Evolutionary conservation across 2,113 vertebrate species (phyloP).

Genomic region (Helogale parvula): DNA sequence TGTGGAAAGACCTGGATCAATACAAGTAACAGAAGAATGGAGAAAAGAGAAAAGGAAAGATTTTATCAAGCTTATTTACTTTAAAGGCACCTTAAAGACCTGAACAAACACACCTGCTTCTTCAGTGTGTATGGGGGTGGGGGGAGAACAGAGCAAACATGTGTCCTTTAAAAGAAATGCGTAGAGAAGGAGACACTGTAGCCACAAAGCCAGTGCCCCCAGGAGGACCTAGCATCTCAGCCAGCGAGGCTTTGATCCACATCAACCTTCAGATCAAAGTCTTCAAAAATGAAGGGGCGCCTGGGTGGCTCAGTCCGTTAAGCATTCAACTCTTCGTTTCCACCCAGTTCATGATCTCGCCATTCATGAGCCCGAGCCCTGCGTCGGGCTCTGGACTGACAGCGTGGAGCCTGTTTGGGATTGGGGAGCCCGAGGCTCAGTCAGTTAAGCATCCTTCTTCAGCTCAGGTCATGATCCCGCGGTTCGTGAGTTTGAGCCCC

Average conservation of each 20-base stretch:
- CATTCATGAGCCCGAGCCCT: no score
- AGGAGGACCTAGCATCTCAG: neutral
- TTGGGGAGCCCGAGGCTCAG: no score
- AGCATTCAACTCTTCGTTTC: no score
- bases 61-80: constrained; percentile 65
- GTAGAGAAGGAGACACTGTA: neutral
- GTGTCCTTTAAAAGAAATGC: neutral
- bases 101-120: constrained; percentile 70
- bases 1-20: constrained; percentile 51
- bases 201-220: neutral
- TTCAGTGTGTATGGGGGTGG: neutral
- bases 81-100: constrained; percentile 57
- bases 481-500: no score
- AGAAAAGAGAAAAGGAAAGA: constrained; percentile 59
- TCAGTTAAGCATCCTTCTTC: no score
- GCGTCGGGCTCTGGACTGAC: no score
- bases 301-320: no score
- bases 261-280: neutral
- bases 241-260: no score
- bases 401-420: no score
- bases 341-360: no score
- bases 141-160: neutral
- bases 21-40: constrained; percentile 11
- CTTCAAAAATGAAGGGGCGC: neutral
- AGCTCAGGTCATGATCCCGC: no score